Evolutionary conservation across 2,797 vertebrate species (phyloP), one percentile per base, ranked within the genome.

Genomic region (Anas capensis): DNA sequence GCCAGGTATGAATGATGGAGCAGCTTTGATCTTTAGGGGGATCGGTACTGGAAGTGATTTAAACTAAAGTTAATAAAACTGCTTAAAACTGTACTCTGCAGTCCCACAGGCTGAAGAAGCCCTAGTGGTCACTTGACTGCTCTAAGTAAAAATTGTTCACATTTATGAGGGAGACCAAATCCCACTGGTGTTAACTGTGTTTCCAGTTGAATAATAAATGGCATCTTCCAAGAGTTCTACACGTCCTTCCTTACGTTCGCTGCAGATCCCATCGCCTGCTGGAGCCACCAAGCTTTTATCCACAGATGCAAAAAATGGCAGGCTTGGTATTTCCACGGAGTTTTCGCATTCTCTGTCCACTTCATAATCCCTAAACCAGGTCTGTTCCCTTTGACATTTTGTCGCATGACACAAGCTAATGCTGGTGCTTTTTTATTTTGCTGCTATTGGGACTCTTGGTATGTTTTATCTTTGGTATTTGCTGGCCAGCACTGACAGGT

Each of bases 1-100:
- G 96, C 93, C 94, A 96, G 90, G 78, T 92, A 95, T 95, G 94
- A 97, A 88, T 96, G 96, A 96, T 96, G 76, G 86, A 97, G 68
- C 88, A 91, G 93, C 96, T 97, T 95, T 96, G 94, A 96, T 96
- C 96, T 96, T 96, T 76, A 95, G 93, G 93, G 93, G 95, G 61
- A 93, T 95, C 92, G 38, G 86, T 61, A 71, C 90, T 95, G 65
- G 64, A 93, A 96, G 93, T 95, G 95, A 96, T 97, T 97, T 96
- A 96, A 95, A 78, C 75, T 92, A 85, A 96, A 96, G 96, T 96
- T 97, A 96, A 96, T 97, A 95, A 97, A 95, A 95, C 90, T 92
- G 83, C 81, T 94, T 90, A 82, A 95, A 94, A 95, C 90, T 89
- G 81, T 95, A 86, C 90, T 95, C 77, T 76, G 57, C 85, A 91